Conservation (phyloP, 2,797 vertebrate genomes). For the Gobio occitaniae region DNA sequence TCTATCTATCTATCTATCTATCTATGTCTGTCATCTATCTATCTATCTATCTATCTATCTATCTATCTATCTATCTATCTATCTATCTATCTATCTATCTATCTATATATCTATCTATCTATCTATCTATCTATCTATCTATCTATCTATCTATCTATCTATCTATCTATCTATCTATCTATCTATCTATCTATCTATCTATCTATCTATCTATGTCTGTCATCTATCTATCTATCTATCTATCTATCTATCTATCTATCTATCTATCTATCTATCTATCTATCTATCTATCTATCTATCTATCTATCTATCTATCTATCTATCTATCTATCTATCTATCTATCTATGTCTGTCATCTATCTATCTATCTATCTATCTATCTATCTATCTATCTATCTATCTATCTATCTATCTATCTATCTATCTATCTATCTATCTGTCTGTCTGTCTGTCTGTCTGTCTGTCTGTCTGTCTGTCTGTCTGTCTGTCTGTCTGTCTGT, state of each 20-base stretch:
- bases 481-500: neutral
- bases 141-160: fast-evolving
- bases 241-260: too few relatives aligned
- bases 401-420: neutral
- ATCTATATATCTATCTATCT: neutral
- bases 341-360: too few relatives aligned
- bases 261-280: too few relatives aligned
- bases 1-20: fast-evolving
- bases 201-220: fast-evolving
- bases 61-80: fast-evolving
- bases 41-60: neutral
- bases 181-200: fast-evolving
- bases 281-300: too few relatives aligned
- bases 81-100: neutral
- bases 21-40: neutral
- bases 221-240: neutral
- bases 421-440: neutral
- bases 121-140: too few relatives aligned
- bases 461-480: neutral
- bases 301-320: too few relatives aligned
- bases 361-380: neutral
- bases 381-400: fast-evolving
- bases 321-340: too few relatives aligned
- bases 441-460: neutral
- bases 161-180: fast-evolving